A percentile compares a stretch with the other conserved stretches of the same genome.
These are phyloP conservation scores for Cephus rjabovi DNA, from an alignment of 2,888 invertebrate species.

Conservation along the genomic window DNA sequence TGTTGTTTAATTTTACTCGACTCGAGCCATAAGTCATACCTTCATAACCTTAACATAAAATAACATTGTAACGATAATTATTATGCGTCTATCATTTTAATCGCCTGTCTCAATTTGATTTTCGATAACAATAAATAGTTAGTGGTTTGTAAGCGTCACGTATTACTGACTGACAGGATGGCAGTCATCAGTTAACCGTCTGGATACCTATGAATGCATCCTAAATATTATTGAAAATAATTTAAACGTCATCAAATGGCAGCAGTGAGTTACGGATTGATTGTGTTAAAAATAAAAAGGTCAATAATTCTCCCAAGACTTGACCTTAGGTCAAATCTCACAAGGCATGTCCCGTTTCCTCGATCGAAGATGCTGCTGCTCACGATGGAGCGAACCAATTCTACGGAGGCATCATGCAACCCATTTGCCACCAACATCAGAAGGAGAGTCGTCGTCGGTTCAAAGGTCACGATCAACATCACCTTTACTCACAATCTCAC, in stretches of 20 bases:
- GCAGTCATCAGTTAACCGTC: neutral
- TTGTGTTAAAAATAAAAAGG: neutral
- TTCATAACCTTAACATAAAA: slow-evolving; percentile 51
- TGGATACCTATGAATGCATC: neutral
- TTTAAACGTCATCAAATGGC: neutral
- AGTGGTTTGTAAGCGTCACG: slow-evolving; percentile 43
- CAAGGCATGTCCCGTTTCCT: slow-evolving; percentile 35
- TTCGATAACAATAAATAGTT: slow-evolving; percentile 48
- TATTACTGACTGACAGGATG: slow-evolving; percentile 8
- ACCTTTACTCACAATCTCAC: slow-evolving; percentile 17
- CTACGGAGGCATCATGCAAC: slow-evolving; percentile 27
- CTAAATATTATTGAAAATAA: neutral
- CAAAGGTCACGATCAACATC: slow-evolving; percentile 28
- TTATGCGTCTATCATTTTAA: slow-evolving; percentile 36
- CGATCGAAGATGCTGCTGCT: slow-evolving; percentile 26
- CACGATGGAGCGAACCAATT: slow-evolving; percentile 36
- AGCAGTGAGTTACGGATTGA: neutral
- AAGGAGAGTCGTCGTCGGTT: slow-evolving; percentile 33
- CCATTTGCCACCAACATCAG: slow-evolving; percentile 29
- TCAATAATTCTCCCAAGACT: neutral
- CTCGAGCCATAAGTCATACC: slow-evolving; percentile 53
- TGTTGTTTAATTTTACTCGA: slow-evolving; percentile 59
- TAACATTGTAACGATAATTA: slow-evolving; percentile 36
- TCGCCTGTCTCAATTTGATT: slow-evolving; percentile 44
- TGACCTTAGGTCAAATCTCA: neutral